Base-by-base conservation (phyloP, 2,113 vertebrate genomes). In the Protomyctophum bolini region DNA sequence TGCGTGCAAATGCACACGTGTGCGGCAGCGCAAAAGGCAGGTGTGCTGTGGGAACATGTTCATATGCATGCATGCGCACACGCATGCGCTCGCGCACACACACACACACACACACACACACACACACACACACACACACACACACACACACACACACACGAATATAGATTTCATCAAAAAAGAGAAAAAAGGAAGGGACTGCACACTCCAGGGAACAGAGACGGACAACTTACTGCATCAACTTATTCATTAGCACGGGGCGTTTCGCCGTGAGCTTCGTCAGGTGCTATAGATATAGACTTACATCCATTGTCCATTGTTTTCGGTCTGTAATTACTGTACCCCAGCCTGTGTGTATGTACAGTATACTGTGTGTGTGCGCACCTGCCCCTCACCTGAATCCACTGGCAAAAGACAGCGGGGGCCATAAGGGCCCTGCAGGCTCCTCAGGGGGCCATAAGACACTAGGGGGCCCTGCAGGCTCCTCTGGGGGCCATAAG, bases 361-460 rank as follows among this genome's bases (percentile, higher is more conserved):
- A 33, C 4, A 33, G 2, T 33, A 4, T 33, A 2, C 33, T 33
- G 33, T 52, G 11, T 68, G 51, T 12, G 6, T 58, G 15, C 52
- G 50, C 82, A 91, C 89, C 83, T 90, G 87, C 68, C 84, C 33
- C 70, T 80, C 78, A 83, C 80, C 84, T 86, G 80, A 85, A 80
- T 81, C 64, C 49, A 68, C 82, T 74, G 49, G 41, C 21, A 29
- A 41, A 67, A 66, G 73, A 45, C 10, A 63, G 6, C 60, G 14
- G 75, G 82, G 85, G 76, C 85, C 50, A n/a, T n/a, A n/a, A n/a
- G n/a, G n/a, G n/a, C n/a, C n/a, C 73, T 52, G 68, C 68, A 8
- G 86, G 88, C 76, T 91, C 86, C 85, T 82, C 79, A n/a, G n/a
- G n/a, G n/a, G n/a, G n/a, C n/a, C n/a, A n/a, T n/a, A n/a, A n/a